These are phyloP conservation scores for Pristis pectinata DNA, from an alignment of 2,797 vertebrate species.

Conservation along the genomic window DNA sequence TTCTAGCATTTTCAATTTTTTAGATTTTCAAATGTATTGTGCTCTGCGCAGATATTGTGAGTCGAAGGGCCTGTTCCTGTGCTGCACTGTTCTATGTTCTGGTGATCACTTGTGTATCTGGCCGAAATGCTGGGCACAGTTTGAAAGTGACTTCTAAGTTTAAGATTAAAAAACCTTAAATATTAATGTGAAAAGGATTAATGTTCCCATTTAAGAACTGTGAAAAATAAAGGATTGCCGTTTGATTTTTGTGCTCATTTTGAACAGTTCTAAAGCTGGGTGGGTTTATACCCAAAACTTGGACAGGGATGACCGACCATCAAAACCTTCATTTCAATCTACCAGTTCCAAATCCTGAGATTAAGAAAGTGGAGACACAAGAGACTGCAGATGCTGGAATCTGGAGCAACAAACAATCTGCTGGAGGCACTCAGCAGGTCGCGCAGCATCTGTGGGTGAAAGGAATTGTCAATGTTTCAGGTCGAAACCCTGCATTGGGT, in stretches of 20 bases:
- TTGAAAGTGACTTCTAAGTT: neutral
- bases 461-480: too few species aligned
- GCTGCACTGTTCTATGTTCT: too few species aligned
- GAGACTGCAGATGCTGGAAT: too few species aligned
- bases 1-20: too few species aligned
- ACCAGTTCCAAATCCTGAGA: neutral
- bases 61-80: too few species aligned
- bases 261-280: neutral
- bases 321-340: neutral
- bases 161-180: neutral
- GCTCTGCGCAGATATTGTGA: too few species aligned
- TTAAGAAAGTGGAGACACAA: neutral
- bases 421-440: too few species aligned
- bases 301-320: neutral
- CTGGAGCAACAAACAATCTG: too few species aligned
- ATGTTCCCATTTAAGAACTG: neutral
- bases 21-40: too few species aligned
- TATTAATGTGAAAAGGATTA: neutral
- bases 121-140: neutral
- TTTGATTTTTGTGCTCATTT: neutral
- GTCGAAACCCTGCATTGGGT: too few species aligned
- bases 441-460: too few species aligned
- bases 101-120: too few species aligned
- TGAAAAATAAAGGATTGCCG: neutral
- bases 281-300: neutral